Percentiles rank a stretch among this genome's conserved stretches.
Evolutionary conservation across 30 jellyfish, hydroid and myxozoan genomes (phyloP).

Genomic region (Chrysaora quinquecirrha): DNA sequence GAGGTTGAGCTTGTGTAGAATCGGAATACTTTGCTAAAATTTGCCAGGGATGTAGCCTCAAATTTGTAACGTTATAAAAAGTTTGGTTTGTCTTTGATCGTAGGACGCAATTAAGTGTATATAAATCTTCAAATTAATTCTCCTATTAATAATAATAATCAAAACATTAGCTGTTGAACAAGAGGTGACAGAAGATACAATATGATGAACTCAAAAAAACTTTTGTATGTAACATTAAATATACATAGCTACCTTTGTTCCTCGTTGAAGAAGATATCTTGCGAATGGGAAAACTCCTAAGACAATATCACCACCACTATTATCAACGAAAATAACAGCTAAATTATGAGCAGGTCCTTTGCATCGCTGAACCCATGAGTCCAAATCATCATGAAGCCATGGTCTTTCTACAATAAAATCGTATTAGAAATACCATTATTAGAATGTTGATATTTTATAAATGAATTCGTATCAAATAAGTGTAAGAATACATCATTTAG

Average conservation of each 20-base stretch:
- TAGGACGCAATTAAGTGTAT: background rate
- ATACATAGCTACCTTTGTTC: constrained; percentile 66
- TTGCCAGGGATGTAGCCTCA: no score
- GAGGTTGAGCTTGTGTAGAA: no score
- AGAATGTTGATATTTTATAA: background rate
- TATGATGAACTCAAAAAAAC: background rate
- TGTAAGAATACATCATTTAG: background rate
- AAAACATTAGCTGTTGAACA: no score
- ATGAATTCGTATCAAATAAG: background rate
- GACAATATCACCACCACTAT: constrained; percentile 93
- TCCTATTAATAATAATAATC: no score
- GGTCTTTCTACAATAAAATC: constrained; percentile 62
- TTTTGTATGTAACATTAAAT: background rate
- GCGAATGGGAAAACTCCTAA: constrained; percentile 88
- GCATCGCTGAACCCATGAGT: constrained; percentile 68
- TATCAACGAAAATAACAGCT: constrained; percentile 89
- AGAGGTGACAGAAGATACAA: background rate
- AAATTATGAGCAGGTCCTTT: constrained; percentile 61
- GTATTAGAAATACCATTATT: no score
- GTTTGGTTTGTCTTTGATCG: background rate
- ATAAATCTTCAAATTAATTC: background rate
- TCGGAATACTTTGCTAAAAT: no score
- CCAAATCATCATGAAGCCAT: constrained; percentile 82
- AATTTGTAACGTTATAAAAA: background rate
- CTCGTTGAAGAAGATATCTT: constrained; percentile 71